A percentile compares a stretch with the other conserved stretches of the same genome.
phyloP scores from a whole-genome alignment of 2,888 invertebrate species.

The Andrena dorsata region DNA sequence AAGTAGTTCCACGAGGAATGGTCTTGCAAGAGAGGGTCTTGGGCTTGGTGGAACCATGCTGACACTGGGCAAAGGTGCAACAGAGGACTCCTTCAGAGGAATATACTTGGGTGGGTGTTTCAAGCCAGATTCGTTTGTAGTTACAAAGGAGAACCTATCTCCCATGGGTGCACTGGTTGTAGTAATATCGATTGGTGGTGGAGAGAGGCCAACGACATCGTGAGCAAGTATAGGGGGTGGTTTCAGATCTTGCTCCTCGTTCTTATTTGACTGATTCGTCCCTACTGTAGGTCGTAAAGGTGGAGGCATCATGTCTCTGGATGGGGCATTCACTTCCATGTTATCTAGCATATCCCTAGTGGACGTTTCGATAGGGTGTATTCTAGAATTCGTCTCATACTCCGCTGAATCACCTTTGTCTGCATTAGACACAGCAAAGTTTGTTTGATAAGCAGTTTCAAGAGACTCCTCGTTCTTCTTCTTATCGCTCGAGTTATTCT shows the following conservation, averaged over 20 bases:
- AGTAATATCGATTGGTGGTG: constrained; percentile 81
- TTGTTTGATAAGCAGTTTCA: constrained; percentile 78
- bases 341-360: constrained; percentile 43
- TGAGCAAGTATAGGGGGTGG: constrained; percentile 79
- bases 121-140: constrained; percentile 75
- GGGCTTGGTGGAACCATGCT: constrained; percentile 79
- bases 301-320: constrained; percentile 81
- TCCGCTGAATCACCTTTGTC: constrained; percentile 55
- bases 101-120: constrained; percentile 81
- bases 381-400: constrained; percentile 31
- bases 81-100: constrained; percentile 78
- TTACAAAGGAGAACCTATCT: constrained; percentile 65
- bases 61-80: constrained; percentile 75
- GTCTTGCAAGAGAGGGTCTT: constrained; percentile 77
- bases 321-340: constrained; percentile 70
- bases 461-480: constrained; percentile 74
- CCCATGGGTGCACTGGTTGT: constrained; percentile 76
- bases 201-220: constrained; percentile 82
- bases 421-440: constrained; percentile 73
- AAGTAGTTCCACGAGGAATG: constrained; percentile 81
- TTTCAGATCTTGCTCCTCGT: constrained; percentile 76
- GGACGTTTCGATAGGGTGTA: constrained; percentile 50
- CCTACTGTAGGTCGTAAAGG: constrained; percentile 68
- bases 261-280: constrained; percentile 67
- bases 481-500: constrained; percentile 37